These are phyloP conservation scores for Taurulus bubalis DNA, from an alignment of 2,113 vertebrate genomes.

Conservation along the genomic window DNA sequence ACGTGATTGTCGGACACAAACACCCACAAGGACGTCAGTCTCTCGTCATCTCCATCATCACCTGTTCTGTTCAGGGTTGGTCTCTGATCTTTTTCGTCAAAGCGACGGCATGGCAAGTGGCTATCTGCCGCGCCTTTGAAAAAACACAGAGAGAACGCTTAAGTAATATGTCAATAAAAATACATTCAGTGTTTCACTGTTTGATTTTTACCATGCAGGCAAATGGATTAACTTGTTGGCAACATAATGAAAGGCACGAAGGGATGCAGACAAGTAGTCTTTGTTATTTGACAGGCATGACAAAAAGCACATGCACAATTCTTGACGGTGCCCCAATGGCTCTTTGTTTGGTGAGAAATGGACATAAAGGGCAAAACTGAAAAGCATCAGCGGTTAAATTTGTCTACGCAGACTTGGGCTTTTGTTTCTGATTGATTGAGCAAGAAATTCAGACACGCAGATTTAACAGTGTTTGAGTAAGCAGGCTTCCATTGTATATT, in stretches of 20 bases:
- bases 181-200: conserved; percentile 36
- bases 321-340: conserved; percentile 18
- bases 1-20: conserved; percentile 23
- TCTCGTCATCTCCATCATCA: conserved; percentile 2
- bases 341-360: conserved; percentile 53
- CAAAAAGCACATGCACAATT: conserved; percentile 39
- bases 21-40: conserved; percentile 39
- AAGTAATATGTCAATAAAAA: conserved; percentile 21
- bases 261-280: conserved; percentile 31
- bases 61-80: conserved; percentile 28
- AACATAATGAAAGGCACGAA: conserved; percentile 13
- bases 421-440: conserved; percentile 68
- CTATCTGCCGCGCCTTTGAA: background rate
- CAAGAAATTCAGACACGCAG: conserved; percentile 54
- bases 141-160: background rate
- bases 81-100: conserved; percentile 49
- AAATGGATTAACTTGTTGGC: conserved; percentile 32
- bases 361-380: conserved; percentile 66
- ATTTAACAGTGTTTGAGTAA: conserved; percentile 37
- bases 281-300: conserved; percentile 48
- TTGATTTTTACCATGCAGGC: conserved; percentile 21
- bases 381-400: conserved; percentile 51
- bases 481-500: conserved; percentile 14
- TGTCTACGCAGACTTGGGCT: conserved; percentile 40
- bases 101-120: conserved; percentile 18